phyloP scores from a whole-genome alignment of 2,888 invertebrate genomes.

The Rambutsinella grinnellia region DNA sequence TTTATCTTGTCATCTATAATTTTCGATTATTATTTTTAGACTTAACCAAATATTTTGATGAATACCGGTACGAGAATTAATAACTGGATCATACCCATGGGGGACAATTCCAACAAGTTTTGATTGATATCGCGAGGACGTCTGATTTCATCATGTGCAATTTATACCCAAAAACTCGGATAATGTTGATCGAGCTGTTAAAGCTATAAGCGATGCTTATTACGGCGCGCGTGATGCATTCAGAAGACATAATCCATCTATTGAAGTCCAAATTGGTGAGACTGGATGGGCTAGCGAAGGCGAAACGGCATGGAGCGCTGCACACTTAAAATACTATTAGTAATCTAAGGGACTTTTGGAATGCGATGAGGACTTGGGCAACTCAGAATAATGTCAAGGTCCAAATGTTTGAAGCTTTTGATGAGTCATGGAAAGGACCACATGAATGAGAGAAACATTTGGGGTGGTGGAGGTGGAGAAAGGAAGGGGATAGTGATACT shows the following conservation, averaged over 20 bases:
- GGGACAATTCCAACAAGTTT: too few relatives aligned
- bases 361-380: slow-evolving; percentile 55
- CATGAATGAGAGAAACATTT: slow-evolving; percentile 55
- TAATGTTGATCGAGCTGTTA: slow-evolving; percentile 53
- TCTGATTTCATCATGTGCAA: slow-evolving; percentile 66
- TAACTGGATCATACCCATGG: too few relatives aligned
- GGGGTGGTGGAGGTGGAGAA: slow-evolving; percentile 64
- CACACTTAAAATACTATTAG: slow-evolving; percentile 52
- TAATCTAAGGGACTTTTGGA: slow-evolving; percentile 59
- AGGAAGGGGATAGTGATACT: slow-evolving; percentile 37
- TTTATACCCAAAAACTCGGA: slow-evolving; percentile 59
- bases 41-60: too few relatives aligned
- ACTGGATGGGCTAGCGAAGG: slow-evolving; percentile 65
- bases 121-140: slow-evolving; percentile 55
- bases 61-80: too few relatives aligned
- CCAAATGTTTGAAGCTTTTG: slow-evolving; percentile 65
- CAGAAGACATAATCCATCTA: slow-evolving; percentile 52
- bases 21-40: too few relatives aligned
- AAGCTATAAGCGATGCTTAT: slow-evolving; percentile 59
- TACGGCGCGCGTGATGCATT: slow-evolving; percentile 57
- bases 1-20: too few relatives aligned
- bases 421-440: slow-evolving; percentile 65
- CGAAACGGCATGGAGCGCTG: slow-evolving; percentile 56
- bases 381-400: slow-evolving; percentile 50
- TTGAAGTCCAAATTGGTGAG: slow-evolving; percentile 65